These are phyloP conservation scores for Lingula anatina DNA, from an alignment of 2,888 invertebrate genomes.

Conservation along the genomic window DNA sequence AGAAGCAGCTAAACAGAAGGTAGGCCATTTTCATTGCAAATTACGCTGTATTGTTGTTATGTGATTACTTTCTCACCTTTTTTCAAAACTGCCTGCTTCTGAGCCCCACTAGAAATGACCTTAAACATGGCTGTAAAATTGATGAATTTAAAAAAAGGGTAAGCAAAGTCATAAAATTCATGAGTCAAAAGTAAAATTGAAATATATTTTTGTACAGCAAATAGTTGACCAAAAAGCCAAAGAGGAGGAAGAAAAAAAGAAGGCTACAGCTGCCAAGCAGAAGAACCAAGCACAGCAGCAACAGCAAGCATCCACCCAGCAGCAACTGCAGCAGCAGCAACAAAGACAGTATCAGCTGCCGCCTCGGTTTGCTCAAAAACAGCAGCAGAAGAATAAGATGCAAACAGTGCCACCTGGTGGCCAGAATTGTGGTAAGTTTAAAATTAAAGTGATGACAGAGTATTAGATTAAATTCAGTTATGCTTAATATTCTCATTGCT, in stretches of 20 bases:
- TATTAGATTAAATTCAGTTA: too few species aligned
- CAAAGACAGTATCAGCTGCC: neutral
- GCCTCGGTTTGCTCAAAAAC: neutral
- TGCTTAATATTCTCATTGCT: too few species aligned
- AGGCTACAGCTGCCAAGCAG: neutral
- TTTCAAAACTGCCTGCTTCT: too few species aligned
- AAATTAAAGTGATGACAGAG: too few species aligned
- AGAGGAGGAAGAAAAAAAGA: neutral
- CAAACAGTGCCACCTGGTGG: neutral
- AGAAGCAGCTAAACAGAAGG: constrained; percentile 2
- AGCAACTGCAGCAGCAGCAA: neutral
- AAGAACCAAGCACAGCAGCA: neutral
- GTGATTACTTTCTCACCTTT: too few species aligned
- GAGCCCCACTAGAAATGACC: too few species aligned
- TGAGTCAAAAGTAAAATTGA: too few species aligned
- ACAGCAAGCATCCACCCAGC: neutral
- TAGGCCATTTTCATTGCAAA: too few species aligned
- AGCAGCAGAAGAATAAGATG: constrained; percentile 1
- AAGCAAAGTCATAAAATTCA: too few species aligned
- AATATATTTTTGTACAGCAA: neutral
- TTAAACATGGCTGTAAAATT: too few species aligned
- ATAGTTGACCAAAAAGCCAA: neutral
- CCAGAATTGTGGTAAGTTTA: neutral
- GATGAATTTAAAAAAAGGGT: too few species aligned
- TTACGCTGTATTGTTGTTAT: too few species aligned